phyloP scores from a whole-genome alignment of 2,888 invertebrate species.

The Alcis repandata region DNA sequence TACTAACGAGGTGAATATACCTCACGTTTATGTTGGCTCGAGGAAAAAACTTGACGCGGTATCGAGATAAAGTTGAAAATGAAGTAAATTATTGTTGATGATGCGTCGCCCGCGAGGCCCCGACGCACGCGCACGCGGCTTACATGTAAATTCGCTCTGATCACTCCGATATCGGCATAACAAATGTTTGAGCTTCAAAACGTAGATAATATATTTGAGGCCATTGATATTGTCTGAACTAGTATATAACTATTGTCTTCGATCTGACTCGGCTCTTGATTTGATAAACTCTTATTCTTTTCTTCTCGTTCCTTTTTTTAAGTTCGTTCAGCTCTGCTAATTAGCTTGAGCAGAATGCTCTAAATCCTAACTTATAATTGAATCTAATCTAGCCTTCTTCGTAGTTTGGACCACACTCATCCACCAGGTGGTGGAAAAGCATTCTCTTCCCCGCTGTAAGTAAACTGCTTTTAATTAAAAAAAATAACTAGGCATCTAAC shows the following conservation, averaged over 20 bases:
- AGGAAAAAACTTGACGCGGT: conserved; percentile 16
- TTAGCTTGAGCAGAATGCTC: background rate
- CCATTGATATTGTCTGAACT: conserved; percentile 2
- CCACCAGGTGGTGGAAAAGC: too few relatives aligned
- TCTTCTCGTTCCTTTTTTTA: too few relatives aligned
- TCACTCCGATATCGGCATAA: conserved; percentile 61
- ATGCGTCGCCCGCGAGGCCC: conserved; percentile 40
- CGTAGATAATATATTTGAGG: conserved; percentile 38
- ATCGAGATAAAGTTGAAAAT: conserved; percentile 25
- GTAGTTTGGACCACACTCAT: too few relatives aligned
- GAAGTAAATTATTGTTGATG: conserved; percentile 24
- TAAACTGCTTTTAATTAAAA: too few relatives aligned
- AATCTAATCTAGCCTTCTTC: too few relatives aligned
- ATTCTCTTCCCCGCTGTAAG: too few relatives aligned
- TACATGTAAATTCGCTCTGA: conserved; percentile 67
- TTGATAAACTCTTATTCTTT: too few relatives aligned
- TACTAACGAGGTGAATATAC: conserved; percentile 34
- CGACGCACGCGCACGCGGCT: conserved; percentile 61
- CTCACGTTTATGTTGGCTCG: background rate
- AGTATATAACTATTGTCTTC: too few relatives aligned
- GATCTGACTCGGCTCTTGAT: background rate
- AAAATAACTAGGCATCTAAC: too few relatives aligned
- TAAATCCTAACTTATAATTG: too few relatives aligned
- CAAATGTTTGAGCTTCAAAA: conserved; percentile 55
- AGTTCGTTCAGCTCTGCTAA: too few relatives aligned